Evolutionary conservation across 2,888 invertebrate species (phyloP).

Genomic region (Blomia tropicalis): DNA sequence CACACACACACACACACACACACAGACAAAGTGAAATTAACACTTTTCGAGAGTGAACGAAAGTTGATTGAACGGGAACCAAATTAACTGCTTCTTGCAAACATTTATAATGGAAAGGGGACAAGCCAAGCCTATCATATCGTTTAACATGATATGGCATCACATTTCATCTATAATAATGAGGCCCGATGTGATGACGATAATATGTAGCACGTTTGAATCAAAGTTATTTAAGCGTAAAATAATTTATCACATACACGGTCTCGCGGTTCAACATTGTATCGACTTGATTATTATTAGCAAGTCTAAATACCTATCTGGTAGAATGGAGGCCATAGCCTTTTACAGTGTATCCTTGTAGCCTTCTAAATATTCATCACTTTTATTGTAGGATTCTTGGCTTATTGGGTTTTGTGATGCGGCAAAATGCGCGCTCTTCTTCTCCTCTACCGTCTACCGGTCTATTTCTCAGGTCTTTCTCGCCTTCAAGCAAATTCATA

Average conservation of each 20-base stretch:
- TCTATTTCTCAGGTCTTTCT: background rate
- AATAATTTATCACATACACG: slow-evolving; percentile 10
- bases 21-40: background rate
- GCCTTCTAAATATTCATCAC: slow-evolving; percentile 8
- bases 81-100: slow-evolving; percentile 1
- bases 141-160: background rate
- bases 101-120: background rate
- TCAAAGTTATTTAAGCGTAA: slow-evolving; percentile 15
- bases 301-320: slow-evolving; percentile 13
- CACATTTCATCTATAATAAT: background rate
- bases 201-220: background rate
- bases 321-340: background rate
- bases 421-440: no score
- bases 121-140: background rate
- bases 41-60: background rate
- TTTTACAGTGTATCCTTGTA: background rate
- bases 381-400: no score
- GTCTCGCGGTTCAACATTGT: background rate
- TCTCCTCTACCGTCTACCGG: background rate
- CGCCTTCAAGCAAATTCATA: background rate
- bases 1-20: background rate
- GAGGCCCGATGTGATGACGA: background rate
- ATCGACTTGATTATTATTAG: slow-evolving; percentile 5
- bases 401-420: no score
- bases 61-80: slow-evolving; percentile 11